Percentiles rank a stretch among this genome's conserved stretches.
Conservation (phyloP, 2,113 vertebrate genomes). For the Marmota monax region DNA sequence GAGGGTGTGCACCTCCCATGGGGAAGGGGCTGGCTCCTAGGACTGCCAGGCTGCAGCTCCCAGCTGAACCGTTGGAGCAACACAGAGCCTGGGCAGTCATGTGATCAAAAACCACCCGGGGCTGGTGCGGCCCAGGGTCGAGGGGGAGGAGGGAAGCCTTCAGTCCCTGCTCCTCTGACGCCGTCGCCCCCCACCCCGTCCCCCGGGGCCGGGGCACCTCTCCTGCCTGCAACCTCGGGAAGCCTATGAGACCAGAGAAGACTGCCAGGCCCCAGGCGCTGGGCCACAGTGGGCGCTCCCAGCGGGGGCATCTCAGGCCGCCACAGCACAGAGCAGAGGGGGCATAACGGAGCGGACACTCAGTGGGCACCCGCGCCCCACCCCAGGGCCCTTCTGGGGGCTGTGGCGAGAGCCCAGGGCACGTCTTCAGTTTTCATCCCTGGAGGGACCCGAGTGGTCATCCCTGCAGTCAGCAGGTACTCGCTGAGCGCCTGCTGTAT, state of each 20-base stretch:
- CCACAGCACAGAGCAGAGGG: neutral
- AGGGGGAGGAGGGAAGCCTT: neutral
- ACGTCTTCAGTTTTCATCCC: accelerated
- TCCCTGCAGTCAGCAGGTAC: accelerated
- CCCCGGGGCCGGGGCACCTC: neutral
- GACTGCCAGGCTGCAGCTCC: conserved; percentile 39
- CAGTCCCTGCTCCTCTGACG: conserved; percentile 13
- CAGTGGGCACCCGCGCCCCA: accelerated
- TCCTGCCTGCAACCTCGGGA: neutral
- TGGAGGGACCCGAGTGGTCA: accelerated
- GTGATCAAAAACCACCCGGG: conserved; percentile 74
- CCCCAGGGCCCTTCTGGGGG: accelerated
- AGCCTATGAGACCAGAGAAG: neutral
- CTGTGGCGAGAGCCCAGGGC: neutral
- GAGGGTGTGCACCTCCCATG: neutral
- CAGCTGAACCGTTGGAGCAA: conserved; percentile 71
- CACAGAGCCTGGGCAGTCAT: conserved; percentile 56
- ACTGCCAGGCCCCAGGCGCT: accelerated
- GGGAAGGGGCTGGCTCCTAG: neutral
- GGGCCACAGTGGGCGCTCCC: neutral
- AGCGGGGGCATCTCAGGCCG: neutral
- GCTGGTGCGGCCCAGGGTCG: neutral
- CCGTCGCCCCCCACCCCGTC: neutral
- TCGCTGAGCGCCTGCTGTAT: neutral
- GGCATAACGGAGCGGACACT: accelerated